Conservation (phyloP, 2,888 invertebrate genomes). For the Dyspetes luteomarginatus region DNA sequence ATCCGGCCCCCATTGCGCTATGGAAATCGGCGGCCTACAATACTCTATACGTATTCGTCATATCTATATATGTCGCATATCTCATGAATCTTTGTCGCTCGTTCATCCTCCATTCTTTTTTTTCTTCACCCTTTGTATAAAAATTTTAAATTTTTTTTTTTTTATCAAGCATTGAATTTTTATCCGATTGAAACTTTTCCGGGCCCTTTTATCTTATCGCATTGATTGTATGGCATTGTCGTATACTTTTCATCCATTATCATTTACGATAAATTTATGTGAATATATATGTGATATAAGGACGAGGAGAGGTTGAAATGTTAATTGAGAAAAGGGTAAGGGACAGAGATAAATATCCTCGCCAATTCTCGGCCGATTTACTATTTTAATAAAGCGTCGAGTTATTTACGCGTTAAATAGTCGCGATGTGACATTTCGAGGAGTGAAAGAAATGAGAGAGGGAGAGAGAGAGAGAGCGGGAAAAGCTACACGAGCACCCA, state of each 20-base stretch:
- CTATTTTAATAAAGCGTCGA: conserved; percentile 72
- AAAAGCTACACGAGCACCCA: not conserved
- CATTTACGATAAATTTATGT: too few relatives aligned
- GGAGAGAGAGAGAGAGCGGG: conserved; percentile 9
- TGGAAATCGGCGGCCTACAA: conserved; percentile 67
- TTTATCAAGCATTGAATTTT: not conserved
- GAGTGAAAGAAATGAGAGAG: not conserved
- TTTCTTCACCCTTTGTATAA: not conserved
- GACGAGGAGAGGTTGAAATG: not conserved
- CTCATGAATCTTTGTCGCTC: not conserved
- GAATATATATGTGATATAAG: too few relatives aligned
- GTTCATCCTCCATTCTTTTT: not conserved
- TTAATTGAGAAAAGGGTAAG: not conserved
- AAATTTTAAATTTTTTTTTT: conserved; percentile 8
- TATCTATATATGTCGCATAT: not conserved
- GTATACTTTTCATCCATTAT: too few relatives aligned
- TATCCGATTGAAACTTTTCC: too few relatives aligned
- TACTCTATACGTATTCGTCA: conserved; percentile 29
- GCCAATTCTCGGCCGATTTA: conserved; percentile 68
- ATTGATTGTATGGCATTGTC: too few relatives aligned
- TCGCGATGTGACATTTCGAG: conserved; percentile 52
- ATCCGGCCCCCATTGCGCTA: conserved; percentile 48
- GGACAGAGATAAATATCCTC: conserved; percentile 38
- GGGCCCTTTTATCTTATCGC: too few relatives aligned
- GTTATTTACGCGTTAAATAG: conserved; percentile 62